Evolutionary conservation across 1,140 invertebrate genomes (phyloP).

Genomic region (Plectrocnemia conspersa): DNA sequence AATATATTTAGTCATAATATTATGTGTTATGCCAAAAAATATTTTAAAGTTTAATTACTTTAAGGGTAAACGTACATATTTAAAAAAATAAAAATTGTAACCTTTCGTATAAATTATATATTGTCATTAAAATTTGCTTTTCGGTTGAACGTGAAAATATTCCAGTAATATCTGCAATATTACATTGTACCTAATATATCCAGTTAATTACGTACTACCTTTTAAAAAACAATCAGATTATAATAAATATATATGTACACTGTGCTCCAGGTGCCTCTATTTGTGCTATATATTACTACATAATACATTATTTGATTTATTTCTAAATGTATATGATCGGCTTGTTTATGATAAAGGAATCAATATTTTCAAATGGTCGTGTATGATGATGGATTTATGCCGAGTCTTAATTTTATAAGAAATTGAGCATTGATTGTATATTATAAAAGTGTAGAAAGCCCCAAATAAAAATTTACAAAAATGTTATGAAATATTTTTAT

Average conservation of each 20-base stretch:
- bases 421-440: conserved; percentile 8
- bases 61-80: not conserved
- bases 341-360: conserved; percentile 8
- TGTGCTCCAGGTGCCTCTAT: conserved; percentile 12
- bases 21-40: conserved; percentile 9
- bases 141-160: no score
- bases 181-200: no score
- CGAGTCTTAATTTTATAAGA: conserved; percentile 8
- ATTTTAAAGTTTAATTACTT: no score
- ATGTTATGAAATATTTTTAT: no score
- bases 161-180: no score
- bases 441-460: conserved; percentile 14
- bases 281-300: conserved; percentile 17
- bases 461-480: conserved; percentile 6
- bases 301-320: no score
- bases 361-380: conserved; percentile 11
- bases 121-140: no score
- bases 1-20: conserved; percentile 10
- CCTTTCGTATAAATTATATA: not conserved
- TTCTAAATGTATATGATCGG: conserved; percentile 7
- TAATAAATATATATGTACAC: not conserved
- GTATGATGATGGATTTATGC: conserved; percentile 1
- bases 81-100: conserved; percentile 1
- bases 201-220: no score
- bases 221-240: not conserved